These are phyloP conservation scores for Setipinna tenuifilis DNA, from an alignment of 2,797 vertebrate species.

Conservation along the genomic window DNA sequence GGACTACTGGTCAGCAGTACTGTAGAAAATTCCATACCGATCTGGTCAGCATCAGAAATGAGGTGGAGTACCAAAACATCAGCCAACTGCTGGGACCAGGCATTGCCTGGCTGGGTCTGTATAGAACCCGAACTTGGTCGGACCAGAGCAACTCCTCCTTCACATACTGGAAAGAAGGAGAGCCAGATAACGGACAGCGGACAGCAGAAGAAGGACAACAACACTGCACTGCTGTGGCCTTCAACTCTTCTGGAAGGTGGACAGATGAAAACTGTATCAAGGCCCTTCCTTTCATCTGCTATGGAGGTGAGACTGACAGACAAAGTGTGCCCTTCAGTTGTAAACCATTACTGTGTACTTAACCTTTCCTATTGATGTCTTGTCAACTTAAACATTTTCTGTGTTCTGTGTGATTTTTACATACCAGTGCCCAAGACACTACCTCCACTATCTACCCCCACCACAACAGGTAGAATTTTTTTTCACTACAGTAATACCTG, in stretches of 20 bases:
- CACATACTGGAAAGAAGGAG: neutral
- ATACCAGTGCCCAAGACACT: neutral
- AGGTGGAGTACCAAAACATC: neutral
- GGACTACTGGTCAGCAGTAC: neutral
- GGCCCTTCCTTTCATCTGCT: neutral
- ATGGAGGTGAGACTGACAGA: neutral
- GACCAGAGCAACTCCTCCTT: neutral
- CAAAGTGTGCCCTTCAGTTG: too few species aligned
- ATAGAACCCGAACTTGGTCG: neutral
- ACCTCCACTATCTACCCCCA: neutral
- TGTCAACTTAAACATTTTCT: neutral
- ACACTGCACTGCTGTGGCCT: neutral
- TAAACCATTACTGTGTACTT: too few species aligned
- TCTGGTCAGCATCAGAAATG: neutral
- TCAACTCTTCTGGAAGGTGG: neutral
- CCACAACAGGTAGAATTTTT: neutral
- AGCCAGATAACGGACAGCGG: neutral
- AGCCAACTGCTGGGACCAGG: neutral
- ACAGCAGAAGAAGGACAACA: neutral
- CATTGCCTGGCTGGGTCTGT: conserved; percentile 10
- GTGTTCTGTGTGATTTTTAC: neutral
- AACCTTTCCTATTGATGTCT: neutral
- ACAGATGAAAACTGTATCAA: neutral
- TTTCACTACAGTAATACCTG: neutral
- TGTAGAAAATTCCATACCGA: neutral